These are phyloP conservation scores for Sitobion miscanthi DNA, from an alignment of 1,140 invertebrate genomes.

Conservation along the genomic window DNA sequence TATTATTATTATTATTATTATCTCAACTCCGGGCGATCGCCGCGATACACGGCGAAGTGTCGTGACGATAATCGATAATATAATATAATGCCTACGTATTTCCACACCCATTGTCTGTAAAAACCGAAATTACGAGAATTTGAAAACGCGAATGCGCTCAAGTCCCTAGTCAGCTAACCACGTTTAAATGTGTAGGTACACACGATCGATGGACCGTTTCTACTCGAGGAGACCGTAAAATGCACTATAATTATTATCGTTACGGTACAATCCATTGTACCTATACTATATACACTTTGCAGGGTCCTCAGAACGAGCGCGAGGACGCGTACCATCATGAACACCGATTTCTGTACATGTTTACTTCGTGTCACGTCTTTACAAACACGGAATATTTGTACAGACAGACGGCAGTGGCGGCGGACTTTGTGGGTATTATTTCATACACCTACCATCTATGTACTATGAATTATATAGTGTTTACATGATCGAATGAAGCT, in stretches of 20 bases:
- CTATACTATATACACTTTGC: neutral
- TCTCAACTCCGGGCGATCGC: neutral
- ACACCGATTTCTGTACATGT: neutral
- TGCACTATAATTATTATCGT: neutral
- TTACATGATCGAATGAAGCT: constrained; percentile 22
- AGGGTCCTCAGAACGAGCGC: neutral
- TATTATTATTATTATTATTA: neutral
- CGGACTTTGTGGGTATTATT: neutral
- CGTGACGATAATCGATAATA: neutral
- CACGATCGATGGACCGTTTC: neutral
- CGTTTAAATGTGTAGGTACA: neutral
- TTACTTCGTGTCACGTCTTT: neutral
- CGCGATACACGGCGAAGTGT: neutral
- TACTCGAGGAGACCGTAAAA: neutral
- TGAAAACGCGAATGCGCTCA: neutral
- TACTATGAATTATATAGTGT: neutral
- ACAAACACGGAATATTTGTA: neutral
- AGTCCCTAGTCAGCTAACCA: neutral
- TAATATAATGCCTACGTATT: neutral
- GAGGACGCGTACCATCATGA: neutral
- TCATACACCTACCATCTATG: neutral
- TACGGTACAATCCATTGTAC: neutral
- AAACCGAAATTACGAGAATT: neutral
- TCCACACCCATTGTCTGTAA: neutral
- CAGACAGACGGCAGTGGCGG: neutral